These are phyloP conservation scores for Eulemur rubriventer DNA, from an alignment of 2,797 vertebrate genomes.

Conservation along the genomic window DNA sequence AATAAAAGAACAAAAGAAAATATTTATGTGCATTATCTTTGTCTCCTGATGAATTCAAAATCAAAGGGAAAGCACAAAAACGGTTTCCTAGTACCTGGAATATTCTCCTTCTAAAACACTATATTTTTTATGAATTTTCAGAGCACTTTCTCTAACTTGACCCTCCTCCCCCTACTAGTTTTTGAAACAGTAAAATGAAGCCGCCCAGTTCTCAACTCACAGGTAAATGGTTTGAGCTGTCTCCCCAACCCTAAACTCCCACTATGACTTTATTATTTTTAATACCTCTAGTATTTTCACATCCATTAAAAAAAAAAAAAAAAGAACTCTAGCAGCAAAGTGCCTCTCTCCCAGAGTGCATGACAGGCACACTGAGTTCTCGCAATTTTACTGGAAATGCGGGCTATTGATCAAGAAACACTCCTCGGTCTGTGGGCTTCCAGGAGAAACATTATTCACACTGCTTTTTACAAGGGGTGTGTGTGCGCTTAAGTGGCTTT, in stretches of 20 bases:
- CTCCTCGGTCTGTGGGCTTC: background rate
- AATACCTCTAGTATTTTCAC: background rate
- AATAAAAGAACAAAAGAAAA: background rate
- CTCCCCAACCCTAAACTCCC: background rate
- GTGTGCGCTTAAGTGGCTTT: background rate
- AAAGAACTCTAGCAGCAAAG: background rate
- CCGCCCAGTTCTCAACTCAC: background rate
- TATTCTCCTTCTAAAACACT: background rate
- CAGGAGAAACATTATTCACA: constrained; percentile 14
- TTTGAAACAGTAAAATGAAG: background rate
- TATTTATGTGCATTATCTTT: background rate
- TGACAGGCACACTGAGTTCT: background rate
- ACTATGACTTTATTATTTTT: background rate
- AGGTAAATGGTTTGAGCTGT: background rate
- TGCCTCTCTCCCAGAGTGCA: background rate
- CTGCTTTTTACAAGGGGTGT: constrained; percentile 16
- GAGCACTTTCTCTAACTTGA: background rate
- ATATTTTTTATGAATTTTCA: background rate
- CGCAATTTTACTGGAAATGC: background rate
- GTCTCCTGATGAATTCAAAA: background rate
- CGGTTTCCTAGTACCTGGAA: background rate
- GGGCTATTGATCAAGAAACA: constrained; percentile 47
- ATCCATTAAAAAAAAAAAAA: background rate
- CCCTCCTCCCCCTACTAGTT: background rate
- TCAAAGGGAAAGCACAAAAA: background rate